A percentile compares a stretch with the other conserved stretches of the same genome.
phyloP scores from a whole-genome alignment of 2,113 vertebrate species.

The Podarcis muralis region DNA sequence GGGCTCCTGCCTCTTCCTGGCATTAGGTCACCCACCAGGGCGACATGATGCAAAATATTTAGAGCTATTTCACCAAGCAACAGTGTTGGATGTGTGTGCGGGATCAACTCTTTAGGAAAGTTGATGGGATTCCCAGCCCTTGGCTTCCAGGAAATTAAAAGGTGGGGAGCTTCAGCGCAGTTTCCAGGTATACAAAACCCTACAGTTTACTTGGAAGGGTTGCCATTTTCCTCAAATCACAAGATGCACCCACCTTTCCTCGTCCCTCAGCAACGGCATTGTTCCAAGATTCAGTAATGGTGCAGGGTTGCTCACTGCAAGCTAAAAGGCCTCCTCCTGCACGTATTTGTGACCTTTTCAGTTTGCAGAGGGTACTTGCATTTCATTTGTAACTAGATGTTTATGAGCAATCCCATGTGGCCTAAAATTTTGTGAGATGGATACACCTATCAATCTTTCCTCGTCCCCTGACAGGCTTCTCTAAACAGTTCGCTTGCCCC shows the following conservation, averaged over 20 bases:
- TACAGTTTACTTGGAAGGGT: background rate
- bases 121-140: background rate
- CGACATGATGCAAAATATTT: slow-evolving; percentile 31
- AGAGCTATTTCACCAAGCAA: slow-evolving; percentile 35
- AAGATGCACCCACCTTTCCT: background rate
- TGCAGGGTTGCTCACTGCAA: background rate
- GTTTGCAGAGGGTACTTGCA: background rate
- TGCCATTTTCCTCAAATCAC: background rate
- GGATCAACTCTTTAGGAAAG: too few relatives aligned
- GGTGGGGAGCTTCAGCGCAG: background rate
- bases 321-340: background rate
- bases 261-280: background rate
- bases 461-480: background rate
- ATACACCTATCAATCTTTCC: background rate
- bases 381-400: background rate
- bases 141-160: background rate
- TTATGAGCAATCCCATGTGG: background rate
- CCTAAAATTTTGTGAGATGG: background rate
- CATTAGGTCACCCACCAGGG: background rate
- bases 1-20: background rate
- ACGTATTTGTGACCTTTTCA: background rate
- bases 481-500: background rate
- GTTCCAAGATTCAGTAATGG: background rate
- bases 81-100: background rate
- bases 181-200: background rate